Evolutionary conservation across 92 coral and sea anemone species (phyloP).

Genomic region (Zoanthus sociatus): DNA sequence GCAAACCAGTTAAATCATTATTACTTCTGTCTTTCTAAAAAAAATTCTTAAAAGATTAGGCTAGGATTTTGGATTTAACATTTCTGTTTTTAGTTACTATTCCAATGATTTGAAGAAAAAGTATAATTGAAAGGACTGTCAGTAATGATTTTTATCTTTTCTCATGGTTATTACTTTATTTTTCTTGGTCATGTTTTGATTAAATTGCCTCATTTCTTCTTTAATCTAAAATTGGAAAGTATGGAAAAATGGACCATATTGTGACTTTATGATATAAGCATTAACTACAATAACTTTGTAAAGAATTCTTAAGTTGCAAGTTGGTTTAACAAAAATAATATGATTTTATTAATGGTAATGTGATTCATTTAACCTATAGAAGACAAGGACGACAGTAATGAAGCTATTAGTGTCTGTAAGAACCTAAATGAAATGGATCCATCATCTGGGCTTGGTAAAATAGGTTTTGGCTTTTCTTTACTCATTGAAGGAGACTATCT

Average conservation of each 20-base stretch:
- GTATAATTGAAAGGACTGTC: too few species aligned
- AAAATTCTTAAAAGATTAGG: too few species aligned
- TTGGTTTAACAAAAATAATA: neutral
- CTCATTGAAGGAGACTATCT: slow-evolving; percentile 56
- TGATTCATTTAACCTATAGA: neutral
- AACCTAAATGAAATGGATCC: slow-evolving; percentile 75
- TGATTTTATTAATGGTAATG: neutral
- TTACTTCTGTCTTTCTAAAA: too few species aligned
- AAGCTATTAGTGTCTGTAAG: slow-evolving; percentile 65
- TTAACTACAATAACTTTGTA: too few species aligned
- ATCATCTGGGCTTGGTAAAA: slow-evolving; percentile 69
- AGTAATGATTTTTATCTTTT: too few species aligned
- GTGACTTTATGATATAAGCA: neutral
- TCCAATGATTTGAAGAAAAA: too few species aligned
- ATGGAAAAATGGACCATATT: neutral
- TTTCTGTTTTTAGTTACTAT: too few species aligned
- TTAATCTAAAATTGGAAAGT: neutral
- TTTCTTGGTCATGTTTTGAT: neutral
- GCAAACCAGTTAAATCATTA: too few species aligned
- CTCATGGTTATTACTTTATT: neutral
- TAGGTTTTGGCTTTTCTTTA: slow-evolving; percentile 82
- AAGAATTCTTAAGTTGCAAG: neutral
- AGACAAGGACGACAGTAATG: neutral
- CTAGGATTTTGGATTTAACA: too few species aligned
- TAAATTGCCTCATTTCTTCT: neutral